Conservation (phyloP, 30 jellyfish, hydroid and myxozoan genomes). For the Morbakka virulenta region DNA sequence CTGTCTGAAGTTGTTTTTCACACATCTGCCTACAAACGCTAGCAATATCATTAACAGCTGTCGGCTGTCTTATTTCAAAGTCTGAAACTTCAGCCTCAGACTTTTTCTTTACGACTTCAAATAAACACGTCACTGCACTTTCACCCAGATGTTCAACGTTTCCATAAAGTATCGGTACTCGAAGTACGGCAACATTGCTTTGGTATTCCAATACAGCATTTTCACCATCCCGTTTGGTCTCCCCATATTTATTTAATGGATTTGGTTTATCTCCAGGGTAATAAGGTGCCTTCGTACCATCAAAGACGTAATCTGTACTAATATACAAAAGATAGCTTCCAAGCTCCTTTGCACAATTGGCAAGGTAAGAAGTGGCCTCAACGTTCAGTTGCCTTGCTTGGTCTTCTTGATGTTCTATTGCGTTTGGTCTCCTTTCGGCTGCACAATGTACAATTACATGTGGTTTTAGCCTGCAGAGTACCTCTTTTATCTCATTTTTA, state of each 20-base stretch:
- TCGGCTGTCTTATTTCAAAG: constrained; percentile 81
- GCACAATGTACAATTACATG: constrained; percentile 68
- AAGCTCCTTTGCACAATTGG: constrained; percentile 37
- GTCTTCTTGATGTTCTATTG: constrained; percentile 55
- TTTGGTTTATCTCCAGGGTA: constrained; percentile 64
- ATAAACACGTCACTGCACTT: constrained; percentile 82
- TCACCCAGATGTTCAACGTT: constrained; percentile 64
- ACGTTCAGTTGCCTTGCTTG: constrained; percentile 51
- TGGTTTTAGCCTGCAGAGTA: constrained; percentile 54
- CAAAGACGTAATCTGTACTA: constrained; percentile 88
- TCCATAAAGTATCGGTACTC: constrained; percentile 84
- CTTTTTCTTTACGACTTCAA: constrained; percentile 44
- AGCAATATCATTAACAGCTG: constrained; percentile 83
- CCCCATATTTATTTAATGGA: constrained; percentile 73
- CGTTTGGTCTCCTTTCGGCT: constrained; percentile 83
- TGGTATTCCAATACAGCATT: constrained; percentile 25
- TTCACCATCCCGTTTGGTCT: constrained; percentile 70
- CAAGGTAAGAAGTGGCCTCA: constrained; percentile 49
- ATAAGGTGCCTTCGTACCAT: constrained; percentile 80
- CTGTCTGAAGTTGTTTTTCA: constrained; percentile 25
- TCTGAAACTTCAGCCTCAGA: constrained; percentile 49
- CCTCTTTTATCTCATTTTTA: constrained; percentile 25
- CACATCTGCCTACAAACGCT: constrained; percentile 77
- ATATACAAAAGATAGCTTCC: constrained; percentile 62
- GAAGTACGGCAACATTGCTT: constrained; percentile 40